Evolutionary conservation across 2,113 vertebrate genomes (phyloP).

Genomic region (Ciconia boyciana): DNA sequence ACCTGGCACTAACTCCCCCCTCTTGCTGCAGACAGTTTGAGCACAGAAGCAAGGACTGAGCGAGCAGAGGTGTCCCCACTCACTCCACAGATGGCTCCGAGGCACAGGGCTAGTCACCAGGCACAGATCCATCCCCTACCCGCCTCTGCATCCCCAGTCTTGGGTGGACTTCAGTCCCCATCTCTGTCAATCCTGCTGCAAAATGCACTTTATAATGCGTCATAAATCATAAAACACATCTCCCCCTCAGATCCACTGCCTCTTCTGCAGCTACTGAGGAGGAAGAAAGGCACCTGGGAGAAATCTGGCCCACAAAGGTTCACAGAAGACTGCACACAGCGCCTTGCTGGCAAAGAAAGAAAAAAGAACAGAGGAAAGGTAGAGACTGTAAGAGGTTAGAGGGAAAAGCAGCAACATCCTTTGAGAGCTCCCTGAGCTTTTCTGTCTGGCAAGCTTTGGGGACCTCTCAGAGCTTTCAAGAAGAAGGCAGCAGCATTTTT

Average conservation of each 20-base stretch:
- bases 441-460: conserved; percentile 19
- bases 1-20: neutral
- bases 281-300: conserved; percentile 64
- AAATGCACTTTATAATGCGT: conserved; percentile 40
- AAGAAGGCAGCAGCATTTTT: neutral
- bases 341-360: conserved; percentile 32
- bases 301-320: conserved; percentile 58
- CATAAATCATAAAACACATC: conserved; percentile 43
- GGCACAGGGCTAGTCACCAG: neutral
- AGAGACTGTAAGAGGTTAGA: conserved; percentile 33
- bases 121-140: neutral
- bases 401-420: conserved; percentile 43
- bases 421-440: conserved; percentile 35
- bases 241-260: conserved; percentile 37
- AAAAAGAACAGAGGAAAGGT: conserved; percentile 45
- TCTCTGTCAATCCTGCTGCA: neutral
- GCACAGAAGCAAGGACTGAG: neutral
- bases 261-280: conserved; percentile 37
- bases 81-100: neutral
- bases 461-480: conserved; percentile 29
- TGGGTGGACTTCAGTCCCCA: neutral
- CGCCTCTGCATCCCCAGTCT: neutral
- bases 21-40: neutral
- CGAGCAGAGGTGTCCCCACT: neutral
- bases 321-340: conserved; percentile 60